Base-by-base conservation (phyloP, 2,888 invertebrate genomes). In the Cylloceria caligata region DNA sequence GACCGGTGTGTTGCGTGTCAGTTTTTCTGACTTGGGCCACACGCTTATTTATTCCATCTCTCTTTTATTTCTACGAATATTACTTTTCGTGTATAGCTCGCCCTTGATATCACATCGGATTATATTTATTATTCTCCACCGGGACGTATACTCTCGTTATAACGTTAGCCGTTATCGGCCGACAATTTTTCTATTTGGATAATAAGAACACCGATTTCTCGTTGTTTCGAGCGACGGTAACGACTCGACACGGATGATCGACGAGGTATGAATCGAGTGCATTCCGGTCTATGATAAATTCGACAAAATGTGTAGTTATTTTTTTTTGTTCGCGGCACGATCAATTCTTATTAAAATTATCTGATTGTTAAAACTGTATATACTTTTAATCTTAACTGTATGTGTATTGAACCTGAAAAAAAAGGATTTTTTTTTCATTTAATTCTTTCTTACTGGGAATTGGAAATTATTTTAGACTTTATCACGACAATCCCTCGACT, bases 251-350 rank as follows among this genome's bases (percentile, higher is more conserved):
- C n/a, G 30, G 27, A 67, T 45, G 62, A 64, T 64, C 39, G 62
- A 65, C 65, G 55, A 55, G 55, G 55, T 30, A 5, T 30, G 57
- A 57, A 57, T 30, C n/a, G 7, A 57, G 30, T n/a, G 57, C 24
- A 57, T 3, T 60, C 7, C 6, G 60, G 36, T 19, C 60, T 60
- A 19, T 60, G 60, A 60, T 60, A 21, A 21, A 39, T 62, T 39
- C 36, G 39, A 19, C 16, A 19, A 36, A 39, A 62, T 60, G 24
- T 34, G 19, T 34, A 2, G 30, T 5, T 30, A 7, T 16, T 16
- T 16, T 7, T 57, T 55, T 27, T 30, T 13, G 5, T 57, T 30
- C 30, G 4, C 7, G 30, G n/a, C n/a, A 7, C 57, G 7, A 57
- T 6, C 30, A n/a, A 6, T 1, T 13, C 16, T n/a, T 57, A 16